Evolutionary conservation across 2,113 vertebrate genomes (phyloP), one percentile per base, ranked within the genome.

Genomic region (Alethe castanea): DNA sequence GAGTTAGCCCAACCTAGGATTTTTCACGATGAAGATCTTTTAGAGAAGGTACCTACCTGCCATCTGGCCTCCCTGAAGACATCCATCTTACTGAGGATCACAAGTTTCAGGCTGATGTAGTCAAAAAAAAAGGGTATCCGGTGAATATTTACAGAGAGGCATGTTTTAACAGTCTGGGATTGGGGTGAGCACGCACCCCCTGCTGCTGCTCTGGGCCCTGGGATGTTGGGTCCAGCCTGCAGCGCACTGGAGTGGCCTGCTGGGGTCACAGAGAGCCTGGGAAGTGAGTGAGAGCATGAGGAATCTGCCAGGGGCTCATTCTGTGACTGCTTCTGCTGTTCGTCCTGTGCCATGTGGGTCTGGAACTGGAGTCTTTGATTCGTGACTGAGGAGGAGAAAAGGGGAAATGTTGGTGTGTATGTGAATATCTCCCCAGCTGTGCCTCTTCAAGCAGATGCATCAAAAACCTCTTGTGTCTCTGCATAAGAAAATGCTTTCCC

Each of bases 61-160:
- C 38, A 29, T 33, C 17, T 59, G 7, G 6, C 70, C 73, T 57
- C 69, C 42, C 52, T 72, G 61, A 76, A 77, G 40, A 42, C 31
- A 48, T 60, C 31, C 12, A 8, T 74, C 24, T 66, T 52, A 3
- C 9, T 74, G 45, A 44, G 38, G 36, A 15, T 8, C 47, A 31
- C 47, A 74, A 13, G 18, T 44, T 87, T 85, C 1, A 6, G 28
- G 23, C 48, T 88, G 66, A 29, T 28, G 25, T 14, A 62, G 35
- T 72, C 28, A 38, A 25, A 17, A 59, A 57, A 64, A 50, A 52
- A 9, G 3, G 4, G 3, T 45, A 10, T 72, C 8, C 12, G 31
- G 8, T 44, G 38, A 5, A 2, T 36, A 5, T 44, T 20, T 47
- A 6, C 11, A 22, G 40, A 33, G 35, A 14, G 0, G 0, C 35